phyloP scores from a whole-genome alignment of 2,888 invertebrate species.

The Sipunculus nudus region DNA sequence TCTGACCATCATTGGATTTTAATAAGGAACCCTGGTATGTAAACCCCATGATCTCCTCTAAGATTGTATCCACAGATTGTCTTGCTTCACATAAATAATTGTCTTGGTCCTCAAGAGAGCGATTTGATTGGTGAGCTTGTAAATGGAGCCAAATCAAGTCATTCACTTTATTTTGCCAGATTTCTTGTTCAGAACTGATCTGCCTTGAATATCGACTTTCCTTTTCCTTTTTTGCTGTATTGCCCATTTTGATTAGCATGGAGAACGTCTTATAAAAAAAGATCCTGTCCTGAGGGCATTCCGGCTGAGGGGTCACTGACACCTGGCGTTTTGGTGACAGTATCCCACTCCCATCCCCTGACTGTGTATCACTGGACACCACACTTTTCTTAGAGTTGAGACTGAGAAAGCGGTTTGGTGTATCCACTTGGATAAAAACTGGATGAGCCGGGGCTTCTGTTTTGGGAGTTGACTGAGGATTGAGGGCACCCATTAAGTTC shows the following conservation, averaged over 20 bases:
- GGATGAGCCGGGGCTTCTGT: background rate
- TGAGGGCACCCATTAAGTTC: background rate
- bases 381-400: slow-evolving; percentile 16
- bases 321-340: background rate
- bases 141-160: slow-evolving; percentile 92
- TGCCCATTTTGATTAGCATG: slow-evolving; percentile 77
- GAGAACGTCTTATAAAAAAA: slow-evolving; percentile 73
- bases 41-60: slow-evolving; percentile 81
- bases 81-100: slow-evolving; percentile 79
- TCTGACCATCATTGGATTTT: too few species aligned
- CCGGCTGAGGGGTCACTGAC: slow-evolving; percentile 1
- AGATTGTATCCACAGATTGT: slow-evolving; percentile 76
- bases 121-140: slow-evolving; percentile 77
- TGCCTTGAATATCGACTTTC: slow-evolving; percentile 47
- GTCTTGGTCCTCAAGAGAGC: slow-evolving; percentile 81
- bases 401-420: slow-evolving; percentile 17
- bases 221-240: slow-evolving; percentile 43
- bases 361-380: background rate
- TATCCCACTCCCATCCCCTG: background rate
- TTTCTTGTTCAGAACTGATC: slow-evolving; percentile 81
- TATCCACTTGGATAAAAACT: slow-evolving; percentile 18
- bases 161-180: slow-evolving; percentile 88
- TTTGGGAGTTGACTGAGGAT: background rate
- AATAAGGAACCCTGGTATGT: too few species aligned
- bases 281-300: slow-evolving; percentile 48